Conservation (phyloP, 2,113 vertebrate genomes). For the Rhinichthys klamathensis region DNA sequence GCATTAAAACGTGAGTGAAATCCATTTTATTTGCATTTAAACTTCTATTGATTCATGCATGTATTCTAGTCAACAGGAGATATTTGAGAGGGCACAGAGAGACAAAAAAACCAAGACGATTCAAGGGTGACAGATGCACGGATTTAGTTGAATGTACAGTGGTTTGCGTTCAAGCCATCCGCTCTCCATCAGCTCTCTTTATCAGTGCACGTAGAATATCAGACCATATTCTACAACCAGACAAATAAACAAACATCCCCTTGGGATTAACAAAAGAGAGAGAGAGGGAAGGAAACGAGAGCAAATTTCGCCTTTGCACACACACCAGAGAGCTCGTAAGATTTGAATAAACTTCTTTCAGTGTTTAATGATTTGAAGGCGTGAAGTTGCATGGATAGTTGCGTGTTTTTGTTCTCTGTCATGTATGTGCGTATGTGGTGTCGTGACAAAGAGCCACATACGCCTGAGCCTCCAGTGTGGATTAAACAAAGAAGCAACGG, state of each 20-base stretch:
- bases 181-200: slow-evolving; percentile 6
- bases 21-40: background rate
- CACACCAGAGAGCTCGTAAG: slow-evolving; percentile 1
- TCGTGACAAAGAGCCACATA: slow-evolving; percentile 57
- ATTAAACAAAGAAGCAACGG: slow-evolving; percentile 57
- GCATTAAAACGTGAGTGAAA: slow-evolving; percentile 28
- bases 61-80: slow-evolving; percentile 39
- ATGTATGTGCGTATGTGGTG: slow-evolving; percentile 33
- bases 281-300: slow-evolving; percentile 26
- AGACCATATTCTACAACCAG: background rate
- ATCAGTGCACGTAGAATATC: slow-evolving; percentile 3
- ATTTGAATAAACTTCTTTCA: slow-evolving; percentile 12
- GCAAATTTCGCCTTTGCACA: background rate
- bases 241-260: slow-evolving; percentile 47
- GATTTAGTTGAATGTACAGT: slow-evolving; percentile 30
- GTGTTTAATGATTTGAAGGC: slow-evolving; percentile 1
- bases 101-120: slow-evolving; percentile 42
- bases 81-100: slow-evolving; percentile 38
- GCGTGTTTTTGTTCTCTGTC: slow-evolving; percentile 33
- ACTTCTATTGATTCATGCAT: background rate
- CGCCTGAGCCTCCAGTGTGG: slow-evolving; percentile 49
- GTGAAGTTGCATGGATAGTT: slow-evolving; percentile 11
- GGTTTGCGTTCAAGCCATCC: background rate
- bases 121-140: slow-evolving; percentile 52
- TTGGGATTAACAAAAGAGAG: slow-evolving; percentile 38